Base-by-base conservation (phyloP, 2,797 vertebrate species). In the Microctenopoma stevenorrisi region DNA sequence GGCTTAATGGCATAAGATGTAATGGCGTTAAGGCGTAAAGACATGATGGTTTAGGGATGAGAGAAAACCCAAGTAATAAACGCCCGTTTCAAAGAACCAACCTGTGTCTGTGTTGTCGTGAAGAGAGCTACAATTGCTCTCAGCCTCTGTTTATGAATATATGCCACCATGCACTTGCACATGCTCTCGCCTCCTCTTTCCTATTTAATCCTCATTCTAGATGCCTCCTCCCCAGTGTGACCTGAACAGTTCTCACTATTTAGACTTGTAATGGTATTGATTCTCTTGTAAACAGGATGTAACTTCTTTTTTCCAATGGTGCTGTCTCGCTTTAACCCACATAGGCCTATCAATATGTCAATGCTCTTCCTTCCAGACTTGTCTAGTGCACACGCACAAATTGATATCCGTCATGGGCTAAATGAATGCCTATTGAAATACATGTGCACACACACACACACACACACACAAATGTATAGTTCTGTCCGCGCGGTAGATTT, bases 231-330 rank as follows among this genome's bases (percentile, higher is more conserved):
- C 61, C 72, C 71, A 22, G 56, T 49, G 30, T 78, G 76, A 88
- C 86, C 89, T 74, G 72, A 66, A 77, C 64, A 8, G 78, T 79
- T 81, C 79, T 82, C 77, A 71, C 85, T 33, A 68, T 86, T 89
- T 83, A 86, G 68, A 81, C 66, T 74, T 79, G 72, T 78, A 85
- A 72, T 12, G 1, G 54, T 81, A 92, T 92, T 44, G 91, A 92
- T 91, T 85, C 61, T 8, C 65, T 53, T 82, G 86, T 79, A 89
- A 89, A 91, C 86, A 88, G 78, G 76, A 77, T 25, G 55, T 79
- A 56, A 82, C 68, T 75, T 46, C 54, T 57, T 62, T 81, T 79
- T 76, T 85, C 76, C 86, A 49, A 59, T 49, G 43, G 42, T 78
- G 74, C 82, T 67, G 59, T 64, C 76, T 82, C 70, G 47, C 52